These are phyloP conservation scores for Pituophis catenifer DNA, from an alignment of 2,113 vertebrate genomes.

Conservation along the genomic window DNA sequence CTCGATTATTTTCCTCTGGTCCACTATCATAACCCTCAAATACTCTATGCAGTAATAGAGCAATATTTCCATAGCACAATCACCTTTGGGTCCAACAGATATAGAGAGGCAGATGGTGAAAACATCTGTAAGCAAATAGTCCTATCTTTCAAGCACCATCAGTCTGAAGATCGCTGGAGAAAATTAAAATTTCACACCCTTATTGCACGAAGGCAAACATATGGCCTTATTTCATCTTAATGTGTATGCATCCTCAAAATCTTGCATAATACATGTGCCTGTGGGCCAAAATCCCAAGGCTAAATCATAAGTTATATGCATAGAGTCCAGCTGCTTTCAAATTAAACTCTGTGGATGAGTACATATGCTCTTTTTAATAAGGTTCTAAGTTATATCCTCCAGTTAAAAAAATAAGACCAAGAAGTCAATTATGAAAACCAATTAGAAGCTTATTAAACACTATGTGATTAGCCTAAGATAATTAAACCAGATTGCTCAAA, in stretches of 20 bases:
- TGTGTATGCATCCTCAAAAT: background rate
- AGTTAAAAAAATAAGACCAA: slow-evolving; percentile 14
- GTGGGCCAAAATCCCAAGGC: slow-evolving; percentile 1
- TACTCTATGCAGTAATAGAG: slow-evolving; percentile 13
- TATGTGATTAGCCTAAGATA: slow-evolving; percentile 30
- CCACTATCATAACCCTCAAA: background rate
- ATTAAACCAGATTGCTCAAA: slow-evolving; percentile 42
- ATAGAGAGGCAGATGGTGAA: slow-evolving; percentile 1
- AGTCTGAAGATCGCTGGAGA: slow-evolving; percentile 27
- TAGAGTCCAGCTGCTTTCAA: background rate
- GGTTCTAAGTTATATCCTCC: background rate
- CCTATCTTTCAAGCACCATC: background rate
- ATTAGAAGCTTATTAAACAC: slow-evolving; percentile 38
- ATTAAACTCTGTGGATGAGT: background rate
- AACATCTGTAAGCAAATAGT: background rate
- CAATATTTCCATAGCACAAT: slow-evolving; percentile 35
- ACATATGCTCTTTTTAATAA: background rate
- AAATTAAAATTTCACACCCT: slow-evolving; percentile 10
- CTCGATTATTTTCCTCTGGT: slow-evolving; percentile 27
- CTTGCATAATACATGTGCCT: background rate
- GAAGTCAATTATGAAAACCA: slow-evolving; percentile 25
- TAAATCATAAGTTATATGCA: background rate
- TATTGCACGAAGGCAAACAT: slow-evolving; percentile 3
- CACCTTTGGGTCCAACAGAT: slow-evolving; percentile 32
- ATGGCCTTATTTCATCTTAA: background rate